Evolutionary conservation across 2,113 vertebrate species (phyloP).

Genomic region (Tachycineta bicolor): DNA sequence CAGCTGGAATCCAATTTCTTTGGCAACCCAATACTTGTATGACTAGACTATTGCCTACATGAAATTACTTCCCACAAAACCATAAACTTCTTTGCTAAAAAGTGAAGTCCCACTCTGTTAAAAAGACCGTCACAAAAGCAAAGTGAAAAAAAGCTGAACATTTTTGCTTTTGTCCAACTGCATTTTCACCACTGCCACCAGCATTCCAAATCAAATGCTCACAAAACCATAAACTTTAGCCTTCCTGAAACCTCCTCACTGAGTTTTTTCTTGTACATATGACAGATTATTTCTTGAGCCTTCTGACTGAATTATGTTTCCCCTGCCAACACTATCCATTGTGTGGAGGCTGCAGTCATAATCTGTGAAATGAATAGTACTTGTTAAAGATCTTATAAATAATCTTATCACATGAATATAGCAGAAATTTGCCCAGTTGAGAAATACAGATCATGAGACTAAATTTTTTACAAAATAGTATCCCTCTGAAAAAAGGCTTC

Average conservation of each 20-base stretch:
- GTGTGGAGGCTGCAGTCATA: neutral
- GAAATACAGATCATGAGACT: neutral
- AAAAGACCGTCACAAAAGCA: neutral
- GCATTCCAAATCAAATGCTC: neutral
- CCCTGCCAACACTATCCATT: neutral
- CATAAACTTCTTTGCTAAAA: neutral
- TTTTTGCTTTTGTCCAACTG: neutral
- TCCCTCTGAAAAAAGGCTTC: neutral
- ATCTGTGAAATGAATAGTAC: conserved; percentile 20
- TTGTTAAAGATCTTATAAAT: conserved; percentile 20
- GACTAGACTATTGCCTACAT: neutral
- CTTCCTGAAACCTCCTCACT: neutral
- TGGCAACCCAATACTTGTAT: neutral
- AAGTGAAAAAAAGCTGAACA: neutral
- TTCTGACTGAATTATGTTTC: neutral
- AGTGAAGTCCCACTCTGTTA: neutral
- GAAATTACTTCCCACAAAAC: neutral
- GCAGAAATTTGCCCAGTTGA: neutral
- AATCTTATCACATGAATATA: neutral
- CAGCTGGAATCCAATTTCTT: neutral
- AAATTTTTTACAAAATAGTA: neutral
- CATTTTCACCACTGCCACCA: neutral
- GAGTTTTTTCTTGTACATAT: neutral
- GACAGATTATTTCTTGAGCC: neutral
- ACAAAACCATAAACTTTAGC: neutral